Evolutionary conservation across 53 echinoderm and acorn worm species (phyloP), one percentile per base, ranked within the genome.

Genomic region (Arbacia lixula): DNA sequence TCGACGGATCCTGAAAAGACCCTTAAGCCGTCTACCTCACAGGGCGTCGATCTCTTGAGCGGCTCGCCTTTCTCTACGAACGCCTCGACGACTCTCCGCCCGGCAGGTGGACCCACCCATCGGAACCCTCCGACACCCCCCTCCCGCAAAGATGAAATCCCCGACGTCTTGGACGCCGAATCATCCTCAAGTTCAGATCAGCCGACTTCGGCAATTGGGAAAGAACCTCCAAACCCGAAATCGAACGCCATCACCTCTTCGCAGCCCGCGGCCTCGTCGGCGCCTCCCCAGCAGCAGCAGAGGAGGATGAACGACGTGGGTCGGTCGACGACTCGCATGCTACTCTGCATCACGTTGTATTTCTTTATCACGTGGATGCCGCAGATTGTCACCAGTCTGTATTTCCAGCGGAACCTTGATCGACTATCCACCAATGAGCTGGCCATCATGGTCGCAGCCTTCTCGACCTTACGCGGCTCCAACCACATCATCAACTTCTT

Each of bases 401-500:
- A 40, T 39, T 42, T 36, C 32, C 33, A 24, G 46, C 9, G 16
- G 4, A 38, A 40, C 16, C 3, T 71, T 42, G 25, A 71, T 16
- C 41, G 21, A 20, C 21, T 71, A 29, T 40, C 43, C 21, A n/a
- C 26, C 27, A 42, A 71, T 16, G 22, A 20, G 22, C 24, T 39
- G 24, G 24, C 43, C 22, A 5, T 71, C 22, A 14, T 41, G 21
- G 19, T 42, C n/a, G 43, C 40, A 6, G 27, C 2, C 4, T 42
- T 71, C 46, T 4, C 32, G 0, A n/a, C 42, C 27, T 42, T 71
- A 1, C 71, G 71, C 24, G 41, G 41, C 71, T 21, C 71, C 2
- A 71, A 71, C 42, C 71, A 71, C 4, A 22, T 71, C 24, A 25
- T 71, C 19, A 71, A 71, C 42, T 25, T 71, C n/a, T 71, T 71